Evolutionary conservation across 2,113 vertebrate genomes (phyloP).

Genomic region (Gorsachius goisagi): DNA sequence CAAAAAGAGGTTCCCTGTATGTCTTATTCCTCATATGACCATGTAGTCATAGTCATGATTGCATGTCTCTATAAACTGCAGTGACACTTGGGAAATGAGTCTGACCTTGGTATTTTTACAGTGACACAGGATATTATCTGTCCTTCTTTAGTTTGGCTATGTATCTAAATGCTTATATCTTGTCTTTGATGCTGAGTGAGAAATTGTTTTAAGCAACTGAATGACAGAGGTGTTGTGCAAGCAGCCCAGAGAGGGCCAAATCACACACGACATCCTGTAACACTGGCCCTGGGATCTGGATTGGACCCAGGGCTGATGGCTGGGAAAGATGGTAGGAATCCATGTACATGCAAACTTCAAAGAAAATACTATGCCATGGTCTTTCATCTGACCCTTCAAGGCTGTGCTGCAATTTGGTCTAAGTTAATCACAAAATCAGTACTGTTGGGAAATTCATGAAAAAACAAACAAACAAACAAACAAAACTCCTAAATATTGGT

Average conservation of each 20-base stretch:
- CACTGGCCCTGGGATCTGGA: background rate
- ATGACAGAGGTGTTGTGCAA: background rate
- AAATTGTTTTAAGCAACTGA: background rate
- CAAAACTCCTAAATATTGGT: background rate
- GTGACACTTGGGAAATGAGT: background rate
- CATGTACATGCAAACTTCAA: background rate
- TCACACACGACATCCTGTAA: background rate
- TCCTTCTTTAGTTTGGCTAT: background rate
- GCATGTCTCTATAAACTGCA: background rate
- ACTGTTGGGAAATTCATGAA: background rate
- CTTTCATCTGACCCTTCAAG: background rate
- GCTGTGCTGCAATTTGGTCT: background rate
- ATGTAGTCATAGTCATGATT: background rate
- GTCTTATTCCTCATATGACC: background rate
- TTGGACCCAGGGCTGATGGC: background rate
- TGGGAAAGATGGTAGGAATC: background rate
- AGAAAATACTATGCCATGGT: background rate
- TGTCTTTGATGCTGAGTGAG: background rate
- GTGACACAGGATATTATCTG: background rate
- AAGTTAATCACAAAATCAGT: background rate
- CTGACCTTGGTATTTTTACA: background rate
- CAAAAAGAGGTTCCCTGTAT: background rate
- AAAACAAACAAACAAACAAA: background rate
- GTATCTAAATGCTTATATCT: background rate
- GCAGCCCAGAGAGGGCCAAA: background rate